phyloP scores from a whole-genome alignment of 2,888 invertebrate genomes.

The Drosophila pseudotakahashii region DNA sequence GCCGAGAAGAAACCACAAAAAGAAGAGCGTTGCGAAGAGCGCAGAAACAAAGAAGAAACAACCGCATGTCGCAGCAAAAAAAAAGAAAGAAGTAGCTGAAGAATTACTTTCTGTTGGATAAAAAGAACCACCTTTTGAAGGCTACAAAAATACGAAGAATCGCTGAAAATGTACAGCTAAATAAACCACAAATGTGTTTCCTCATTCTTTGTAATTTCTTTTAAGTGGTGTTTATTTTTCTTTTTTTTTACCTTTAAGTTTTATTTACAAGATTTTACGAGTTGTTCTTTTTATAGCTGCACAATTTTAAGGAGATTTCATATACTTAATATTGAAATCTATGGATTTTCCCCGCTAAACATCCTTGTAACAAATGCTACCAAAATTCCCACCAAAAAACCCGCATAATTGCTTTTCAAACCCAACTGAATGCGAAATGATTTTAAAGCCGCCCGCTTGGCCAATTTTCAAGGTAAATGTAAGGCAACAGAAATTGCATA shows the following conservation, averaged over 20 bases:
- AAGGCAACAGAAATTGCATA: conserved; percentile 32
- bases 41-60: not conserved
- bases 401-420: not conserved
- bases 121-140: conserved; percentile 13
- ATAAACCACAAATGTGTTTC: conserved; percentile 15
- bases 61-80: conserved; percentile 1
- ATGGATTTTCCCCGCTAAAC: not conserved
- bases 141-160: not conserved
- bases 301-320: too few relatives aligned
- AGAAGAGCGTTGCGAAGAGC: not conserved
- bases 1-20: conserved; percentile 13
- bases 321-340: too few relatives aligned
- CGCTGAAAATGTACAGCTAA: conserved; percentile 4
- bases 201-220: conserved; percentile 11
- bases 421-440: conserved; percentile 6
- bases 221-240: not conserved
- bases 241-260: not conserved
- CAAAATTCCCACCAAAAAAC: not conserved
- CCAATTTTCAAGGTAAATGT: conserved; percentile 39
- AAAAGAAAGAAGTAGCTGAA: conserved; percentile 5
- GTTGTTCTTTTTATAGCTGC: too few relatives aligned
- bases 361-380: not conserved
- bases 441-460: conserved; percentile 15
- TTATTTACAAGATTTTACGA: not conserved
- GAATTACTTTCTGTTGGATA: conserved; percentile 28